Base-by-base conservation (phyloP, 2,113 vertebrate species). In the Epinephelus cyanopodus region DNA sequence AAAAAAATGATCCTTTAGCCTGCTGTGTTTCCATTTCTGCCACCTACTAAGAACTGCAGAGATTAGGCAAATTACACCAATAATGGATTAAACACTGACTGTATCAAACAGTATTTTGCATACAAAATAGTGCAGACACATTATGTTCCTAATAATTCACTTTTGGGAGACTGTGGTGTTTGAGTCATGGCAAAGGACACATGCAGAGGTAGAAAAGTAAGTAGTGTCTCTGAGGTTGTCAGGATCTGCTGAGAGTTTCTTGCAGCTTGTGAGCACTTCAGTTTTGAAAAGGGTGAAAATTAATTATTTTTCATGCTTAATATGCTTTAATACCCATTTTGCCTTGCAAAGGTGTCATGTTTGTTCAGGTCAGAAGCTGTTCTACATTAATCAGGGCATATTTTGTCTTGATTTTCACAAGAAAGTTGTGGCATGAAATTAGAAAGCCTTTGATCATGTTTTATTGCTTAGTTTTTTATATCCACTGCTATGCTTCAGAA, bases 401-500 rank as follows among this genome's bases (percentile, higher is more conserved):
- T 23, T 64, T 85, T 37, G 48, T 57, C 53, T 29, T 79, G 33
- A 73, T 60, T 77, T 42, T 19, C 50, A 58, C 50, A 27, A 21
- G 27, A 81, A 64, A 63, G 17, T 12, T n/a, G 39, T 65, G 18
- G 23, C 14, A 5, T 75, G 65, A 47, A 74, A 56, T 78, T 60
- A 70, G n/a, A 72, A 65, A 61, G 42, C 50, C 11, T 53, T 65
- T 69, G 4, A 47, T 84, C n/a, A 11, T 6, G 33, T 81, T 81
- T 84, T 42, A 79, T 80, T 48, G 29, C 52, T 15, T 25, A 0
- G 7, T n/a, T n/a, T 33, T 68, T 65, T 19, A 60, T 39, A 54
- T 3, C 17, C 42, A 13, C 53, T 45, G 53, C 70, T n/a, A 9
- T 33, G 47, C n/a, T 33, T 77, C 27, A 52, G 61, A 67, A 25